Conservation (phyloP, 1,140 invertebrate species). For the Scaptodrosophila lebanonensis region DNA sequence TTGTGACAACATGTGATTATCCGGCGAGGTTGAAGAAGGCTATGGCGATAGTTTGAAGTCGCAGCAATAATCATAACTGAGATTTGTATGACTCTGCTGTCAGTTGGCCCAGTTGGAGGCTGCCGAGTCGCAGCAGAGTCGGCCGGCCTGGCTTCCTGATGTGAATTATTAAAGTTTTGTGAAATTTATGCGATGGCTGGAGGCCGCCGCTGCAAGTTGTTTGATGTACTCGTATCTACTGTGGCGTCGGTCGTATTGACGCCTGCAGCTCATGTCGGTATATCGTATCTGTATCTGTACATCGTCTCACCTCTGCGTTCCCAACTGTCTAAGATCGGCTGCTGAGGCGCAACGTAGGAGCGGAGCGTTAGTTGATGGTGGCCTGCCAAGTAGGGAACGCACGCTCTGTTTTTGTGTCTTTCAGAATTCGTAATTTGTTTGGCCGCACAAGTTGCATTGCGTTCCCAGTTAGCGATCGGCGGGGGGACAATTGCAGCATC, state of each 20-base stretch:
- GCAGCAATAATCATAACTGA: slow-evolving; percentile 73
- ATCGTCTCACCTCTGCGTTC: neutral
- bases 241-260: no score
- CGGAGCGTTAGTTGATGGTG: slow-evolving; percentile 56
- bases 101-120: neutral
- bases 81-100: slow-evolving; percentile 71
- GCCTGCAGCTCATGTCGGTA: no score
- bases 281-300: no score
- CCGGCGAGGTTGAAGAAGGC: slow-evolving; percentile 3
- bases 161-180: slow-evolving; percentile 68
- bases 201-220: no score
- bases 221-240: no score
- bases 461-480: slow-evolving; percentile 25
- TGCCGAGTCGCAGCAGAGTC: slow-evolving; percentile 33
- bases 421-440: slow-evolving; percentile 56
- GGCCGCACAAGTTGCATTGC: slow-evolving; percentile 64
- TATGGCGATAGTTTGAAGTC: slow-evolving; percentile 71
- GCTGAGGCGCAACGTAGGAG: slow-evolving; percentile 26
- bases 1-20: neutral
- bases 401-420: slow-evolving; percentile 36
- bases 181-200: slow-evolving; percentile 62
- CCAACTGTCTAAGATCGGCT: neutral
- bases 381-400: slow-evolving; percentile 66
- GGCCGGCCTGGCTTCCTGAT: slow-evolving; percentile 54
- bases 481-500: slow-evolving; percentile 52